Conservation (phyloP, 2,797 vertebrate species). For the Anabas testudineus region DNA sequence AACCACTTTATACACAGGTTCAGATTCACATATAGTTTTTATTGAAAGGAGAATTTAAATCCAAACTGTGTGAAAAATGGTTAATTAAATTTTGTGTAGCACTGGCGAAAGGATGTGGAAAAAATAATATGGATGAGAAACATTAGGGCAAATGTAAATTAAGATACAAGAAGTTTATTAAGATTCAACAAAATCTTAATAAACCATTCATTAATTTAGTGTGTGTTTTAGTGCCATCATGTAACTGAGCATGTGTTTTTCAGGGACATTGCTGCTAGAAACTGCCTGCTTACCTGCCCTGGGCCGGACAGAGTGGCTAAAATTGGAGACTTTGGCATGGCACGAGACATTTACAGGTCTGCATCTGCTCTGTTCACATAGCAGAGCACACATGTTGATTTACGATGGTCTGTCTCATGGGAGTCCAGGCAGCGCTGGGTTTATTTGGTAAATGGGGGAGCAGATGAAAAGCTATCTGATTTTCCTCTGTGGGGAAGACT, state of each 20-base stretch:
- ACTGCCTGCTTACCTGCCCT: constrained; percentile 91
- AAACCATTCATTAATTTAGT: background rate
- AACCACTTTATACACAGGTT: constrained; percentile 91
- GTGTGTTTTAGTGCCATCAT: background rate
- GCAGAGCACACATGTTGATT: constrained; percentile 1
- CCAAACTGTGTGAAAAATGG: too few relatives aligned
- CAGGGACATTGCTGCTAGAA: constrained; percentile 95
- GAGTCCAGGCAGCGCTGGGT: constrained; percentile 3
- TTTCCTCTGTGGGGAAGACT: constrained; percentile 13
- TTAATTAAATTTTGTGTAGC: background rate
- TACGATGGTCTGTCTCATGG: background rate
- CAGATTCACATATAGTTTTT: constrained; percentile 1
- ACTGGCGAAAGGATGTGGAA: background rate
- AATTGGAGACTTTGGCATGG: constrained; percentile 96
- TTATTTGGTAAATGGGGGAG: constrained; percentile 23
- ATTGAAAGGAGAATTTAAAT: background rate
- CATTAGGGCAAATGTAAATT: too few relatives aligned
- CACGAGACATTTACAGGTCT: constrained; percentile 93
- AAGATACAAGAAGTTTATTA: too few relatives aligned
- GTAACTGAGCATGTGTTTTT: constrained; percentile 42
- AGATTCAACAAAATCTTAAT: too few relatives aligned
- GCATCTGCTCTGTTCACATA: background rate
- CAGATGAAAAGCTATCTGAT: constrained; percentile 20
- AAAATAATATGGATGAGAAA: too few relatives aligned
- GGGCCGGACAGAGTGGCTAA: constrained; percentile 90